A percentile compares a stretch with the other conserved stretches of the same genome.
phyloP scores from a whole-genome alignment of 2,113 vertebrate genomes.

The Echinops telfairi region DNA sequence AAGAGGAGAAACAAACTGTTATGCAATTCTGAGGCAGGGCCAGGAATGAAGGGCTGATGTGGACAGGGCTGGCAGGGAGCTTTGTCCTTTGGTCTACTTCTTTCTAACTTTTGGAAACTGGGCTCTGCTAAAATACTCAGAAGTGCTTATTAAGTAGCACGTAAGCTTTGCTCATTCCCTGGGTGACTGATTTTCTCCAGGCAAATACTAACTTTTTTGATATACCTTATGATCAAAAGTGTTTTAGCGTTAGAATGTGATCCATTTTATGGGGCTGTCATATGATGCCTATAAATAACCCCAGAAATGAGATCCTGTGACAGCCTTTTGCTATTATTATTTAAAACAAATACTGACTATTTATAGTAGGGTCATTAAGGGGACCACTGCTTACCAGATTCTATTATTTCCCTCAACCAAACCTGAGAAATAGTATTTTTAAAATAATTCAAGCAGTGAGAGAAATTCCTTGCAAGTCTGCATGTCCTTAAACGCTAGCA shows the following conservation, averaged over 20 bases:
- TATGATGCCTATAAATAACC: constrained; percentile 40
- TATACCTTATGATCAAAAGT: not conserved
- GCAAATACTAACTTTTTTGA: not conserved
- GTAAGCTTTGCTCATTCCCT: not conserved
- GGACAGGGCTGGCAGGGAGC: not conserved
- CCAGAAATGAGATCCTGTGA: constrained; percentile 27
- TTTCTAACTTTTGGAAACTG: not conserved
- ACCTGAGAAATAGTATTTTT: not conserved
- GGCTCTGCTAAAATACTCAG: not conserved
- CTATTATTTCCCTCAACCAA: not conserved
- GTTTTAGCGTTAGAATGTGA: constrained; percentile 27
- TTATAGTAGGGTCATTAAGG: not conserved
- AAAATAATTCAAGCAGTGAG: not conserved
- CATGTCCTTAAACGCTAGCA: no score
- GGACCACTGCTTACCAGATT: not conserved
- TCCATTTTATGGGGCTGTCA: not conserved
- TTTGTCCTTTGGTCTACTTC: not conserved
- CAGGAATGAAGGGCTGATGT: not conserved
- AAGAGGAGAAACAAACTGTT: not conserved
- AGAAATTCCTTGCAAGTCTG: not conserved
- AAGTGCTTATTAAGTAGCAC: not conserved
- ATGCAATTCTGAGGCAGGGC: not conserved
- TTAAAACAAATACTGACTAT: constrained; percentile 36
- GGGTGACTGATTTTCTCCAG: not conserved
- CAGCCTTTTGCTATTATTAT: not conserved